Percentiles rank a stretch among this genome's conserved stretches.
phyloP scores from a whole-genome alignment of 2,888 invertebrate genomes.

The Schizaphis graminum region DNA sequence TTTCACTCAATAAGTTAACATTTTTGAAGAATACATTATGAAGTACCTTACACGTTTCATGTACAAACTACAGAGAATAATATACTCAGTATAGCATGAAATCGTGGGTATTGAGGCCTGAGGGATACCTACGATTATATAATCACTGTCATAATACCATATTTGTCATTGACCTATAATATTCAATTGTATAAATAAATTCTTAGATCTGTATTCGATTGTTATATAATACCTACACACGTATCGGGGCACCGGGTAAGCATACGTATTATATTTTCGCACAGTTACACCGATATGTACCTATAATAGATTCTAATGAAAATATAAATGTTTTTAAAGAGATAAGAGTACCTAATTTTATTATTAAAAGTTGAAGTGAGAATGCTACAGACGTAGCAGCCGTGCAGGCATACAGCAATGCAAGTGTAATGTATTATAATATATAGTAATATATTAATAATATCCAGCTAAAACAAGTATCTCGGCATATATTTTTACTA shows the following conservation, averaged over 20 bases:
- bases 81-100: not conserved
- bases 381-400: too few relatives aligned
- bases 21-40: not conserved
- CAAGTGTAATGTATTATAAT: too few relatives aligned
- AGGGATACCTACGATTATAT: conserved; percentile 33
- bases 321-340: too few relatives aligned
- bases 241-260: not conserved
- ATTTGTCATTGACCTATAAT: conserved; percentile 56
- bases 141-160: conserved; percentile 22
- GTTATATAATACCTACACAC: conserved; percentile 15
- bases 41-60: not conserved
- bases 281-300: too few relatives aligned
- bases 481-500: too few relatives aligned
- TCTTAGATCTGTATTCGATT: conserved; percentile 30
- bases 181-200: conserved; percentile 50
- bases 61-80: not conserved
- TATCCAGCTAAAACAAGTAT: too few relatives aligned
- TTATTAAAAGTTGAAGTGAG: too few relatives aligned
- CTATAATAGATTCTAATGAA: too few relatives aligned
- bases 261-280: not conserved
- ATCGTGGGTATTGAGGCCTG: not conserved
- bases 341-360: too few relatives aligned
- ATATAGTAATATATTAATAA: too few relatives aligned
- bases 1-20: too few relatives aligned
- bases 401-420: too few relatives aligned